Percentiles rank a stretch among this genome's conserved stretches.
phyloP scores from a whole-genome alignment of 2,113 vertebrate genomes.

The Nannobrachium achirus region DNA sequence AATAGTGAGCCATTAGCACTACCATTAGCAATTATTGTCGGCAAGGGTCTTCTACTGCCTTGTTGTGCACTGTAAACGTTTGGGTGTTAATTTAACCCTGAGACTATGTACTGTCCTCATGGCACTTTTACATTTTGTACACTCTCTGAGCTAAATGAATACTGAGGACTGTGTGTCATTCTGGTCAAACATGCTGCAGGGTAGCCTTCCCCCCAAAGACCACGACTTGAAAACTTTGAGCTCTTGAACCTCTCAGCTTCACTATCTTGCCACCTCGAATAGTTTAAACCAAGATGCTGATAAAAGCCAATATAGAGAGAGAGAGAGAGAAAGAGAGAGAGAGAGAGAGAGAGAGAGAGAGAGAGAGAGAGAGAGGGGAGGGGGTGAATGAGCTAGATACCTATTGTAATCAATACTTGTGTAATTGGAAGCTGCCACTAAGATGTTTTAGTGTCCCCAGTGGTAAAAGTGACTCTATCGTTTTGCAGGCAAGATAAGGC shows the following conservation, averaged over 20 bases:
- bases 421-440: slow-evolving; percentile 62
- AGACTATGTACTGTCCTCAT: no score
- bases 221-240: slow-evolving; percentile 36
- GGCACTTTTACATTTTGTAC: no score
- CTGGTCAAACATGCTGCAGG: slow-evolving; percentile 5
- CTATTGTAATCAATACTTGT: slow-evolving; percentile 59
- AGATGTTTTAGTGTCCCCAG: slow-evolving; percentile 45
- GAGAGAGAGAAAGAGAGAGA: neutral
- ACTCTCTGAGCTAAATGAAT: no score
- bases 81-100: no score
- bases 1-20: slow-evolving; percentile 62
- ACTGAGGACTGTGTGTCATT: slow-evolving; percentile 4
- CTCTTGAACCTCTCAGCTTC: slow-evolving; percentile 16
- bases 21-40: slow-evolving; percentile 62
- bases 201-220: no score
- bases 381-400: slow-evolving; percentile 24
- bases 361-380: neutral
- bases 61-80: neutral
- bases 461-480: slow-evolving; percentile 27
- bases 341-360: slow-evolving; percentile 27
- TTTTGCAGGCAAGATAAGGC: slow-evolving; percentile 44
- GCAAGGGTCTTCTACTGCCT: slow-evolving; percentile 24
- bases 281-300: slow-evolving; percentile 22
- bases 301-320: slow-evolving; percentile 22
- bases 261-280: slow-evolving; percentile 53